phyloP scores from a whole-genome alignment of 2,888 invertebrate genomes.

The Archips crataeganus region DNA sequence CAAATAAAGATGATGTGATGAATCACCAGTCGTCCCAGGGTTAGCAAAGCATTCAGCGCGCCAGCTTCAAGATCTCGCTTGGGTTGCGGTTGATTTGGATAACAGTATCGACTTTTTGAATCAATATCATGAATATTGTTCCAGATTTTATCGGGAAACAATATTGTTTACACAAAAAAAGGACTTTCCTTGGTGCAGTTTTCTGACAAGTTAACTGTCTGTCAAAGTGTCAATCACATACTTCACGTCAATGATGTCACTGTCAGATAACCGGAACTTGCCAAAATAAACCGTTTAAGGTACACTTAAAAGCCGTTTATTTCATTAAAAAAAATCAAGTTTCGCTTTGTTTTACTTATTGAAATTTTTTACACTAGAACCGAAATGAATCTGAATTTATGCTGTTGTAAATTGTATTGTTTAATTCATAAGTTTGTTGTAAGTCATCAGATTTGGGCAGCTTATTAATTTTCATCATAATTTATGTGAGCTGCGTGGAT shows the following conservation, averaged over 20 bases:
- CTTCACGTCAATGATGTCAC: background rate
- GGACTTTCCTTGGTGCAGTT: background rate
- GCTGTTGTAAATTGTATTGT: background rate
- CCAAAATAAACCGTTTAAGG: constrained; percentile 12
- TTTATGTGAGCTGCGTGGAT: too few species aligned
- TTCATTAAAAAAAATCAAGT: background rate
- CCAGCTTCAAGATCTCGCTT: background rate
- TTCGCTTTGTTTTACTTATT: too few species aligned
- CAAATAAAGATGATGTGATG: constrained; percentile 38
- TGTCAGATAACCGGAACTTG: background rate
- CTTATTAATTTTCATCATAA: too few species aligned
- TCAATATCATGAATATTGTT: background rate
- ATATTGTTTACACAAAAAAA: constrained; percentile 34
- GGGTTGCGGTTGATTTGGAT: background rate
- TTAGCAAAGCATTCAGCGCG: constrained; percentile 15
- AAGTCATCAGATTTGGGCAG: too few species aligned
- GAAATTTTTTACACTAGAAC: too few species aligned
- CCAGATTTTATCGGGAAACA: constrained; percentile 6
- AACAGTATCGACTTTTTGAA: background rate
- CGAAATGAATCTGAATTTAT: too few species aligned
- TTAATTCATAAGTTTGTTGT: background rate
- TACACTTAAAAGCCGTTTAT: background rate
- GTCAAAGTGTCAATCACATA: constrained; percentile 4
- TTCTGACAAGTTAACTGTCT: constrained; percentile 20
- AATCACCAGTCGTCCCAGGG: constrained; percentile 27